Conservation (phyloP, 2,888 invertebrate genomes). For the Cheilosia grossa region DNA sequence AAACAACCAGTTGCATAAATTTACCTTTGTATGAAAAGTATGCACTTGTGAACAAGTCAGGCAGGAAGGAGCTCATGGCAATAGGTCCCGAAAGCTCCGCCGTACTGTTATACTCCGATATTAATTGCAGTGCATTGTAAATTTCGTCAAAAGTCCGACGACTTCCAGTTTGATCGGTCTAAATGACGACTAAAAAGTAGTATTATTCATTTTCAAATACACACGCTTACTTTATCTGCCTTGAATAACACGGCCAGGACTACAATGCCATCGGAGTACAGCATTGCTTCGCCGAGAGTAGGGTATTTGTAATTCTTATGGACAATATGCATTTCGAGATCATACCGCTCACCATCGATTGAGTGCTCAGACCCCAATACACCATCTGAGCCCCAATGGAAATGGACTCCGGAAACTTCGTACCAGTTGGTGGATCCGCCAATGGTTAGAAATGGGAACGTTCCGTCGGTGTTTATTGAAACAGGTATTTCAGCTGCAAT, state of each 20-base stretch:
- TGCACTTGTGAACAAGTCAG: slow-evolving; percentile 77
- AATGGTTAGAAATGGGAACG: slow-evolving; percentile 78
- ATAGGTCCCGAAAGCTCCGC: slow-evolving; percentile 75
- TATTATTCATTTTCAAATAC: background rate
- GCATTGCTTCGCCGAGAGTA: slow-evolving; percentile 84
- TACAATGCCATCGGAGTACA: slow-evolving; percentile 85
- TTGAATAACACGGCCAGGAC: slow-evolving; percentile 87
- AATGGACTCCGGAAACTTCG: slow-evolving; percentile 81
- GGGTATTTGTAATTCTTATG: slow-evolving; percentile 86
- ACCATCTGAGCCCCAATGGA: slow-evolving; percentile 89
- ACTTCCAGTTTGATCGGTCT: slow-evolving; percentile 75
- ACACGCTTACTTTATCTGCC: slow-evolving; percentile 79
- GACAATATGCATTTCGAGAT: slow-evolving; percentile 88
- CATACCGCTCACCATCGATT: slow-evolving; percentile 83
- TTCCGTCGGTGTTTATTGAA: slow-evolving; percentile 77
- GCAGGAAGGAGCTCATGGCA: slow-evolving; percentile 78
- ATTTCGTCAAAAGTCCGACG: slow-evolving; percentile 77
- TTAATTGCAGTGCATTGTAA: slow-evolving; percentile 76
- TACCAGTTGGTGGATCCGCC: slow-evolving; percentile 77
- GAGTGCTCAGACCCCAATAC: slow-evolving; percentile 86
- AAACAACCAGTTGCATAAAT: slow-evolving; percentile 76
- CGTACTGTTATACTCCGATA: slow-evolving; percentile 77
- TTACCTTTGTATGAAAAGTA: slow-evolving; percentile 80
- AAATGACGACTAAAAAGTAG: background rate
- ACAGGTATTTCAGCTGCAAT: slow-evolving; percentile 78